A percentile compares a stretch with the other conserved stretches of the same genome.
These are phyloP conservation scores for Thysanoteuthis rhombus DNA, from an alignment of 2,888 invertebrate species.

Conservation along the genomic window DNA sequence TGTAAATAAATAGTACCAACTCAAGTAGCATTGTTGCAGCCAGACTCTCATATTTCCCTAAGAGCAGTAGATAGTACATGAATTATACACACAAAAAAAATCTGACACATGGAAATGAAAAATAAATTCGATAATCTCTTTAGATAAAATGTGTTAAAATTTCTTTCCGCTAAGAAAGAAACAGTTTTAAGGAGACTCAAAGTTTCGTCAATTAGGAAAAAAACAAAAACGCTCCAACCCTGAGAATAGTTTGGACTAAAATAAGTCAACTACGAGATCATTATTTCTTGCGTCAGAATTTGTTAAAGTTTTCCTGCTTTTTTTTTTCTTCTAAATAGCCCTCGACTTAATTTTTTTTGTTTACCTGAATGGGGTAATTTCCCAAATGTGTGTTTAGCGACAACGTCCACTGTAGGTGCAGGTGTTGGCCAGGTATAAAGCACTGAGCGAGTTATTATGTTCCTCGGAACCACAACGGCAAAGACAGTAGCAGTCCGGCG, in stretches of 20 bases:
- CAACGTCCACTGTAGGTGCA: not conserved
- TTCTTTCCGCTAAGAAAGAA: not conserved
- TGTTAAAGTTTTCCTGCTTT: not conserved
- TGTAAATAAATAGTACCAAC: too few species aligned
- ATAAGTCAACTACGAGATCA: not conserved
- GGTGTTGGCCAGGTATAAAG: not conserved
- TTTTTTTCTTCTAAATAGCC: not conserved
- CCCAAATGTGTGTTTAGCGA: not conserved
- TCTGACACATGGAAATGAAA: too few species aligned
- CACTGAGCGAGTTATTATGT: not conserved
- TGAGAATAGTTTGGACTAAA: not conserved
- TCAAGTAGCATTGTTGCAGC: too few species aligned
- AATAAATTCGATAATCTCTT: too few species aligned
- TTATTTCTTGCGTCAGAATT: not conserved
- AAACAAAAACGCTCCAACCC: not conserved
- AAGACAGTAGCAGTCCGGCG: not conserved
- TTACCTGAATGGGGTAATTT: not conserved
- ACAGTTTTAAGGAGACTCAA: not conserved
- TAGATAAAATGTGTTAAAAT: not conserved
- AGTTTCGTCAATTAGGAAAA: not conserved
- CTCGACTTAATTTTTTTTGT: not conserved
- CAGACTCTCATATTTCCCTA: too few species aligned
- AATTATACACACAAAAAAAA: too few species aligned
- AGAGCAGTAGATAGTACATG: too few species aligned
- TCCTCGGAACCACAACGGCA: slow-evolving; percentile 1